These are phyloP conservation scores for Lingula anatina DNA, from an alignment of 2,888 invertebrate species.

Conservation along the genomic window DNA sequence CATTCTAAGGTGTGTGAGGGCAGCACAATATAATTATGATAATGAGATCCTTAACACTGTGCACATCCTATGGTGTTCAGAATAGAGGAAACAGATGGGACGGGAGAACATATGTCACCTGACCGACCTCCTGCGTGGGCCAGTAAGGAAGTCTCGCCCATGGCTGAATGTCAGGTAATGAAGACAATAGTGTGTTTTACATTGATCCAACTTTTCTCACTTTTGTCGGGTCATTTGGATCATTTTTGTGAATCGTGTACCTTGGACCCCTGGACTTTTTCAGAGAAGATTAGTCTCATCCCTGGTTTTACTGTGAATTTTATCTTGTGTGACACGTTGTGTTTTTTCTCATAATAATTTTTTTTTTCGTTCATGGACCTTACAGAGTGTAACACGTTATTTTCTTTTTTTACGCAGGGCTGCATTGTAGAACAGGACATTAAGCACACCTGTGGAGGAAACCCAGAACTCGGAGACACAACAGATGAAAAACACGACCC, in stretches of 20 bases:
- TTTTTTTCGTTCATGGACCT: conserved; percentile 1
- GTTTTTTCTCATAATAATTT: conserved; percentile 2
- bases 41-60: no score
- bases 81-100: no score
- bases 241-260: no score
- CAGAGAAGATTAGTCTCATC: no score
- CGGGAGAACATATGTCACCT: neutral
- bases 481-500: conserved; percentile 5
- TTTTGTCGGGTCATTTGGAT: no score
- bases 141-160: conserved; percentile 12
- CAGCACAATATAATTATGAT: no score
- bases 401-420: conserved; percentile 25
- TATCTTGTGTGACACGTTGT: neutral
- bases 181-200: no score
- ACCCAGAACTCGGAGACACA: conserved; percentile 8
- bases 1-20: no score
- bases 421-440: conserved; percentile 43
- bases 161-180: conserved; percentile 38
- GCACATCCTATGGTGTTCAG: no score
- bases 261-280: no score
- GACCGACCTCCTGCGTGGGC: conserved; percentile 24
- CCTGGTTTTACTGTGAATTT: no score
- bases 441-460: conserved; percentile 34
- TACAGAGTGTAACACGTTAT: neutral
- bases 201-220: no score